A percentile compares a stretch with the other conserved stretches of the same genome.
phyloP scores from a whole-genome alignment of 2,113 vertebrate genomes.

The Jaculus jaculus region DNA sequence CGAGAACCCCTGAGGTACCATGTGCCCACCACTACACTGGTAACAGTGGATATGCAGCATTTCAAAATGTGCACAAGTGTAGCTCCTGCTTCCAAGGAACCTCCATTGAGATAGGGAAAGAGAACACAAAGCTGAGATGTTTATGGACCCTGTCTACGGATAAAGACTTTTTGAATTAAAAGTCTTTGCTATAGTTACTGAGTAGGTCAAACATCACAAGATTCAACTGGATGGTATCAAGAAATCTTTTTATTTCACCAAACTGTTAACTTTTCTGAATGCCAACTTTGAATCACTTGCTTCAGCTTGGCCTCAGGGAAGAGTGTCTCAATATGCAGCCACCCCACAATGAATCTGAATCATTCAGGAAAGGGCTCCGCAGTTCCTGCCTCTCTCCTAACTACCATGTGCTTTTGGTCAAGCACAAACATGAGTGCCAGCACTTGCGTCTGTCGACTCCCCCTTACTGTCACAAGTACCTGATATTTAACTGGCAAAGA shows the following conservation, averaged over 20 bases:
- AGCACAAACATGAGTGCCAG: not conserved
- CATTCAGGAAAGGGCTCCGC: not conserved
- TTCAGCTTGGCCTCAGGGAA: not conserved
- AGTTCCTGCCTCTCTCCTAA: not conserved
- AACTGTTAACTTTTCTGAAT: constrained; percentile 7
- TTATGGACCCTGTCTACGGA: not conserved
- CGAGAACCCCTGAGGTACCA: not conserved
- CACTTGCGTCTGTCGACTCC: not conserved
- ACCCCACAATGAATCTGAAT: not conserved
- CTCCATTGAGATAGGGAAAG: not conserved
- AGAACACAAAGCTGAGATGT: not conserved
- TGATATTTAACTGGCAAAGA: not conserved
- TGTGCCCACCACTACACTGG: not conserved
- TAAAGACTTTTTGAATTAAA: not conserved
- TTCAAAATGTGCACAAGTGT: not conserved
- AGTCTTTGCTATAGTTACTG: not conserved
- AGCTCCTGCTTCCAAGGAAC: not conserved
- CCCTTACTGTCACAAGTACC: not conserved
- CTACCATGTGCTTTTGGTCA: not conserved
- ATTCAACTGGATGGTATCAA: not conserved
- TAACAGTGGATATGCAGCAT: not conserved
- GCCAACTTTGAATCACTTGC: not conserved
- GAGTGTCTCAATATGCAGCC: not conserved
- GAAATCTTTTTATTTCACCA: not conserved
- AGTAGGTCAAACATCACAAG: not conserved